These are phyloP conservation scores for Rattus rattus DNA, from an alignment of 2,113 vertebrate species.

Conservation along the genomic window DNA sequence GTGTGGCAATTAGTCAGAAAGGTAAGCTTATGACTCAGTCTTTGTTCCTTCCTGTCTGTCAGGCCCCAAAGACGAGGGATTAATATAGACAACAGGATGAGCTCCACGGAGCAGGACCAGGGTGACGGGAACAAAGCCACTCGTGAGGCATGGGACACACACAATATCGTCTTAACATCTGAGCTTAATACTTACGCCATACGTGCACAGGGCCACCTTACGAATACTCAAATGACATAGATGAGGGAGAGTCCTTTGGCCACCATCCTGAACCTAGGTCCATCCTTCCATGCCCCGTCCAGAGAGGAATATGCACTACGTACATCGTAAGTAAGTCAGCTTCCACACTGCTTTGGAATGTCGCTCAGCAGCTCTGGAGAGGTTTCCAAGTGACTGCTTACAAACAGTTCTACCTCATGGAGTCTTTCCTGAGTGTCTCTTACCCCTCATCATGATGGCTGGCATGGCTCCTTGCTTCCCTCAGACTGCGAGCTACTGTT, in stretches of 20 bases:
- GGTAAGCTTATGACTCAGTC: neutral
- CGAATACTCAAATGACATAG: neutral
- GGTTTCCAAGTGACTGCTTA: neutral
- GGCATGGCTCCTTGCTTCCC: too few species aligned
- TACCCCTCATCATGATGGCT: neutral
- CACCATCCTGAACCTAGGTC: neutral
- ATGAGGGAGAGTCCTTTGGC: neutral
- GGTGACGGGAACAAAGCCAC: neutral
- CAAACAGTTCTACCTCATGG: neutral
- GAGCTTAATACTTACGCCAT: constrained; percentile 1
- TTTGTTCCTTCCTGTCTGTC: neutral
- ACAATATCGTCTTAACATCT: neutral
- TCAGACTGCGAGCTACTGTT: neutral
- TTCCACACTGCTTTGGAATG: neutral
- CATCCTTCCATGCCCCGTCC: neutral
- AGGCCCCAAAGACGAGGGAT: neutral
- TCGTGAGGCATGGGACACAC: neutral
- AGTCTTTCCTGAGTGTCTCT: neutral
- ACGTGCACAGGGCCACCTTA: neutral
- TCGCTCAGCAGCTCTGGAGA: neutral
- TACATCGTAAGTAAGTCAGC: neutral
- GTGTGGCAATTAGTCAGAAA: neutral
- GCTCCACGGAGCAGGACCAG: neutral
- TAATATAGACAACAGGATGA: neutral
- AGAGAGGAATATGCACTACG: neutral